Evolutionary conservation across 2,888 invertebrate genomes (phyloP).

Genomic region (Eristalinus aeneus): DNA sequence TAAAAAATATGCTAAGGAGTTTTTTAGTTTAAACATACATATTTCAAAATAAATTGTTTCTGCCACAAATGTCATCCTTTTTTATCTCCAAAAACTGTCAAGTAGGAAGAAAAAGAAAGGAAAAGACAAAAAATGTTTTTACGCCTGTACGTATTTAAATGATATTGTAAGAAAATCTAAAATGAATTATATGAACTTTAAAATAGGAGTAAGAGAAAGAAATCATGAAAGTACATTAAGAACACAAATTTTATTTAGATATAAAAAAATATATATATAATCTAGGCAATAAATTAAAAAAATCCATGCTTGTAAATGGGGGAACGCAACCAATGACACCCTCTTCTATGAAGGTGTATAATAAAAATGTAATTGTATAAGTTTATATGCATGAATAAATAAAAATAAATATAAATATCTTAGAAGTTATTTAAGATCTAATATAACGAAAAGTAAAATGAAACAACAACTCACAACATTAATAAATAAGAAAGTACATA

Average conservation of each 20-base stretch:
- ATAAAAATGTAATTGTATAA: not conserved
- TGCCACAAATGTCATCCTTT: slow-evolving; percentile 16
- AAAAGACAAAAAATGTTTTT: slow-evolving; percentile 12
- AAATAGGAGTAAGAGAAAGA: slow-evolving; percentile 21
- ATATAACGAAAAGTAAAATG: not conserved
- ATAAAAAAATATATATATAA: slow-evolving; percentile 31
- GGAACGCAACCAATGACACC: not conserved
- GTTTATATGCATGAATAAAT: slow-evolving; percentile 9
- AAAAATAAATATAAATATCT: slow-evolving; percentile 19
- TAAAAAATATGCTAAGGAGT: not conserved
- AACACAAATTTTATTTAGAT: slow-evolving; percentile 62
- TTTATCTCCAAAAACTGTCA: not conserved
- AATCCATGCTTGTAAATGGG: not conserved
- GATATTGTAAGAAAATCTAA: slow-evolving; percentile 6
- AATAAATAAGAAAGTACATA: not conserved
- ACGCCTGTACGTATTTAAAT: slow-evolving; percentile 35
- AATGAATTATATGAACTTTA: slow-evolving; percentile 20
- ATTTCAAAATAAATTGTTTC: too few species aligned
- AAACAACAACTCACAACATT: not conserved
- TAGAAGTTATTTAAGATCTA: slow-evolving; percentile 8
- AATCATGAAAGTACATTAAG: slow-evolving; percentile 37
- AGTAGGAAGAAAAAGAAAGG: not conserved
- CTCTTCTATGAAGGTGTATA: not conserved
- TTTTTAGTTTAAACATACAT: too few species aligned
- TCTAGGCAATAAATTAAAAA: not conserved